A percentile compares a stretch with the other conserved stretches of the same genome.
Conservation (phyloP, 23 tunicate genomes). For the Ascidia mentula region DNA sequence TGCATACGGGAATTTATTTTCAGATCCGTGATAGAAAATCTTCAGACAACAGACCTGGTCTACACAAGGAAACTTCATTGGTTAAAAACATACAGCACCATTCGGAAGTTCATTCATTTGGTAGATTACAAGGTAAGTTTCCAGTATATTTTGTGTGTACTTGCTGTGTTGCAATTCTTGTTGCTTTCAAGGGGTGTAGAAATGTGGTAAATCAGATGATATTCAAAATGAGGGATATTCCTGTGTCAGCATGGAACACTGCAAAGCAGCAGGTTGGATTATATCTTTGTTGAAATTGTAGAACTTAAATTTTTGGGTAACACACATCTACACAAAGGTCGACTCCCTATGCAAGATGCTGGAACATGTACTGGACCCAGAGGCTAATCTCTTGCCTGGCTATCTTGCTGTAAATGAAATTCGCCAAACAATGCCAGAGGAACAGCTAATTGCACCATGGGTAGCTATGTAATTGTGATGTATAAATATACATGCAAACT, state of each 20-base stretch:
- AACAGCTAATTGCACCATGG: constrained; percentile 67
- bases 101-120: constrained; percentile 52
- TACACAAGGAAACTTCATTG: constrained; percentile 61
- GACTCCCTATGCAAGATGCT: constrained; percentile 50
- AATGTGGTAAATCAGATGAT: constrained; percentile 63
- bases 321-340: constrained; percentile 10
- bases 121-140: constrained; percentile 73
- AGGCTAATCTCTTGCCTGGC: constrained; percentile 79
- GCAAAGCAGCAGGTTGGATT: constrained; percentile 51
- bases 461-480: constrained; percentile 1
- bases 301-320: neutral
- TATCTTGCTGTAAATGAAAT: constrained; percentile 91
- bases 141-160: no score
- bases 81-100: constrained; percentile 70
- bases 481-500: no score
- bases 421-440: constrained; percentile 52
- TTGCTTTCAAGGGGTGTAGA: constrained; percentile 74
- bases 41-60: constrained; percentile 53
- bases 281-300: no score
- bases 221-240: constrained; percentile 59
- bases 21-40: constrained; percentile 57
- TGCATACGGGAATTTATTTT: no score
- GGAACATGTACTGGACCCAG: constrained; percentile 60
- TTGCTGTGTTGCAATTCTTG: no score
- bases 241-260: constrained; percentile 52